Conservation (phyloP, 2,113 vertebrate species). For the Blennius ocellaris region DNA sequence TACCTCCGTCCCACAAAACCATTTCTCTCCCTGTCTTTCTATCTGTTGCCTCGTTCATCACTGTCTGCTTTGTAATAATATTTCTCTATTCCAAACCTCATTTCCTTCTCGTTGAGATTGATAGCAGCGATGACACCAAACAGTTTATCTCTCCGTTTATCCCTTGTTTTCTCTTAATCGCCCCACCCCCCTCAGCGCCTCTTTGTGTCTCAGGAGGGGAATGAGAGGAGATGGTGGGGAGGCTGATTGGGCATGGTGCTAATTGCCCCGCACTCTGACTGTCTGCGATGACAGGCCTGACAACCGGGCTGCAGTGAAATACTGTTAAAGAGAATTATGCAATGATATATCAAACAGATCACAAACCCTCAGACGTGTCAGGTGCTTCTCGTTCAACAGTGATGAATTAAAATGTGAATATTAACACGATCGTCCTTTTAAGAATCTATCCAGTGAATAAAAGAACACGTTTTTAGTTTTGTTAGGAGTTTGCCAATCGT, state of each 20-base stretch:
- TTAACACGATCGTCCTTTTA: neutral
- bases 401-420: neutral
- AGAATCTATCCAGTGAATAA: no score
- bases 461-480: no score
- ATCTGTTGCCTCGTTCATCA: slow-evolving; percentile 82
- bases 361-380: slow-evolving; percentile 17
- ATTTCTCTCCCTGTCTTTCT: slow-evolving; percentile 56
- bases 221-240: slow-evolving; percentile 51
- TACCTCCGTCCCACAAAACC: slow-evolving; percentile 37
- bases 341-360: slow-evolving; percentile 46
- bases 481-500: no score
- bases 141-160: slow-evolving; percentile 87
- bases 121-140: slow-evolving; percentile 87
- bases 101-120: slow-evolving; percentile 87
- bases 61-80: slow-evolving; percentile 89
- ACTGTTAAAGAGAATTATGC: slow-evolving; percentile 66
- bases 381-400: slow-evolving; percentile 6
- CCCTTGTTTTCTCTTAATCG: slow-evolving; percentile 87
- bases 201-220: slow-evolving; percentile 71
- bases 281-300: slow-evolving; percentile 68
- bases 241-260: slow-evolving; percentile 80
- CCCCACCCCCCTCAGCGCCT: slow-evolving; percentile 50
- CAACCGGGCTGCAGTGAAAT: slow-evolving; percentile 66
- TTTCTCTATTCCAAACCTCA: slow-evolving; percentile 87
- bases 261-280: slow-evolving; percentile 75